Evolutionary conservation across 1,140 invertebrate species (phyloP), one percentile per base, ranked within the genome.

Genomic region (Megalopta genalis): DNA sequence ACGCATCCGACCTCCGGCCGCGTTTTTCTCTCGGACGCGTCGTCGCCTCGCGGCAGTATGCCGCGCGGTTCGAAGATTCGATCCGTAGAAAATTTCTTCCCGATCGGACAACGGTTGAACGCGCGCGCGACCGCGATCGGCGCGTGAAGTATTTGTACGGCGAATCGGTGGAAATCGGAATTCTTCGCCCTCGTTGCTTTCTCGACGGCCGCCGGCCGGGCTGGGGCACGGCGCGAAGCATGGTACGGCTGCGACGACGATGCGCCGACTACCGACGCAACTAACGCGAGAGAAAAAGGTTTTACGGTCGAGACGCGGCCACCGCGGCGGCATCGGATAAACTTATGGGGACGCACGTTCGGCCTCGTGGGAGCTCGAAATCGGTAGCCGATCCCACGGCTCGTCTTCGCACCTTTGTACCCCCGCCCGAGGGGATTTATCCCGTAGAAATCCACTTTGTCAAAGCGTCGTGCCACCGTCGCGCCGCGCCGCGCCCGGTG

Each of bases 401-500:
- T 74, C 81, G 57, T 83, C 77, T 72, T 84, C 68, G 72, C 77
- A 69, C 82, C 82, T 73, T 72, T 23, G 54, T 62, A 52, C 32
- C 68, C 12, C 21, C 32, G 42, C 25, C 32, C 14, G 4, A 32
- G 21, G 25, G 59, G 60, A 46, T 62, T 52, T 21, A 52, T 25
- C 32, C 39, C 57, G 67, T 84, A 77, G 69, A 85, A 84, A 81
- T 84, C 68, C 77, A 84, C 72, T 85, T 81, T 85, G 83, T 84
- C 82, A 84, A 81, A 75, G n/a, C 72, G 62, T 49, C 65, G 84
- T 18, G 23, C 37, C 4, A 32, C 32, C 4, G 32, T 1, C 32
- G 32, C 4, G 32, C 32, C 32, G 32, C 32, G n/a, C n/a, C n/a
- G n/a, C n/a, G n/a, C n/a, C n/a, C n/a, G 32, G 32, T 32, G 84